Base-by-base conservation (phyloP, 1,140 invertebrate genomes). In the Drosophila nigrodunni region DNA sequence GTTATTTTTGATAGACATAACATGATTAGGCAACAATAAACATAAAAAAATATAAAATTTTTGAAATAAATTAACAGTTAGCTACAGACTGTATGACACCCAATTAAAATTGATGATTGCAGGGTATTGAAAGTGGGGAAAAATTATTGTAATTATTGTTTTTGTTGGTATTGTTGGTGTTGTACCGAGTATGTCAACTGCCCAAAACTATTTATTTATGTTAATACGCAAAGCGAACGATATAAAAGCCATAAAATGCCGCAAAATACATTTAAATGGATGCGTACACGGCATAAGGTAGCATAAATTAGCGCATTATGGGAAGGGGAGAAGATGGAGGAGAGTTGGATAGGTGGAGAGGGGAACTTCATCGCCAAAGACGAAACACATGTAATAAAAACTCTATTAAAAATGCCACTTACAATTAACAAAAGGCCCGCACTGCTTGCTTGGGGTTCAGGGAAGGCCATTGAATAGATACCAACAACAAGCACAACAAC, bases 341-440 rank as follows among this genome's bases (percentile, higher is more conserved):
- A 15, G 47, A 18, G 9, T 18, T 9, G 10, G n/a, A 6, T 7
- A 8, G 62, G 21, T 5, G 18, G 61, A 15, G 61, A 7, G 30
- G 5, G 41, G 34, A 11, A 35, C 7, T 25, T 25, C 21, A 64
- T 43, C 68, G 25, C 62, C 57, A 74, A 69, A 74, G 71, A 69
- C 66, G 72, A 55, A 75, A 71, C 68, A 65, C 60, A 71, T 71
- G 73, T 75, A 72, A 82, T 70, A 78, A 81, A 79, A 82, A 62
- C 43, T 52, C 66, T 78, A 86, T 86, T 85, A 81, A 78, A 87
- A 82, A 62, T 74, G 69, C 79, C 82, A 79, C 69, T 82, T 87
- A 87, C 69, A 87, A 88, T 87, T 87, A 88, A 87, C 76, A 88
- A 85, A 82, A 79, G 68, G 58, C 62, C 74, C 52, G 73, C 65